Evolutionary conservation across 2,113 vertebrate species (phyloP).

Genomic region (Stegostoma tigrinum): DNA sequence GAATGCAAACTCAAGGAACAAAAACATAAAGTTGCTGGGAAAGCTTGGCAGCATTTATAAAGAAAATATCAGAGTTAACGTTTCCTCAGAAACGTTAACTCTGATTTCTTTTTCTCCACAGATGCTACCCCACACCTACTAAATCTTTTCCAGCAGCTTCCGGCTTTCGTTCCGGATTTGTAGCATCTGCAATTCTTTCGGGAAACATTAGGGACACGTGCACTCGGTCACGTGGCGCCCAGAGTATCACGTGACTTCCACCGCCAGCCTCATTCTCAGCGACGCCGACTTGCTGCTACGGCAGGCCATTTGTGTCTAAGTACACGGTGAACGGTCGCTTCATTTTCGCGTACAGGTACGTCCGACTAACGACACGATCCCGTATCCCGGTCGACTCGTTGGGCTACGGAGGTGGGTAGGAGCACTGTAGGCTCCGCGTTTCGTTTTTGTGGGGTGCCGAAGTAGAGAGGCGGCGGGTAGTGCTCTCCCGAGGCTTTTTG

Average conservation of each 20-base stretch:
- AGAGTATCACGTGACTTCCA: conserved; percentile 1
- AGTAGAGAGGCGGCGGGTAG: not conserved
- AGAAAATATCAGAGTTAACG: too few relatives aligned
- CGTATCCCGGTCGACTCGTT: too few relatives aligned
- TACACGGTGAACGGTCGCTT: conserved; percentile 68
- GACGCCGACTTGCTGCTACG: conserved; percentile 58
- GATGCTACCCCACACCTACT: too few relatives aligned
- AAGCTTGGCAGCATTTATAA: too few relatives aligned
- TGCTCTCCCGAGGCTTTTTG: conserved; percentile 71
- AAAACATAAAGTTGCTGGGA: too few relatives aligned
- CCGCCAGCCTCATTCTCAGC: not conserved
- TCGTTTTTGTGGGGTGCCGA: accelerated
- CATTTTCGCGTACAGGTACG: conserved; percentile 51
- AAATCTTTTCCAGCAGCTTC: too few relatives aligned
- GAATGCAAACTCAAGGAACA: too few relatives aligned
- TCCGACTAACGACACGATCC: conserved; percentile 40
- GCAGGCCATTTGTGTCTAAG: conserved; percentile 80
- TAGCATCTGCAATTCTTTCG: too few relatives aligned
- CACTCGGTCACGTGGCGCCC: not conserved
- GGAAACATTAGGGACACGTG: not conserved
- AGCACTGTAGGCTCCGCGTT: accelerated
- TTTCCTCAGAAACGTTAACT: too few relatives aligned
- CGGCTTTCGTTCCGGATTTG: too few relatives aligned
- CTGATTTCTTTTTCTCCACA: too few relatives aligned
- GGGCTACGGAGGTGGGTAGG: accelerated